Base-by-base conservation (phyloP, 2,797 vertebrate species). In the Hoplostethus atlanticus region DNA sequence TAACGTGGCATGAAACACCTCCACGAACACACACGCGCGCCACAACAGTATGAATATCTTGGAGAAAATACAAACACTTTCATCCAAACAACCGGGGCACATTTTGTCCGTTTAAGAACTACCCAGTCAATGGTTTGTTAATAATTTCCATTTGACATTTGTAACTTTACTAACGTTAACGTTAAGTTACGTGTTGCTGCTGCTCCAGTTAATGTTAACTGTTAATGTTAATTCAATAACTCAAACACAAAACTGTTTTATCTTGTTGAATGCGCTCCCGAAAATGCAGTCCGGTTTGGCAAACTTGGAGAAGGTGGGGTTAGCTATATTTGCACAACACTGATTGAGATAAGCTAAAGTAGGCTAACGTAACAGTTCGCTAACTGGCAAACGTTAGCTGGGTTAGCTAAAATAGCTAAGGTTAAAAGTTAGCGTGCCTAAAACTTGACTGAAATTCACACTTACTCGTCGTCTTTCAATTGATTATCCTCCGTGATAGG, bases 391-490 rank as follows among this genome's bases (percentile, higher is more conserved):
- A 55, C 21, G 42, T 47, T 51, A 38, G 12, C 38, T 40, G 38
- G 6, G 13, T 67, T 84, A 87, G 30, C 28, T 21, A 36, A 83
- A 62, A 74, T 71, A 60, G 68, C 76, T 2, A 50, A 84, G 67
- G 84, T 81, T 78, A 74, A 91, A 92, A 92, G 82, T 90, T 88
- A 55, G 5, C 56, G 48, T 28, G 1, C 69, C 65, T 34, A 63
- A 72, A 84, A 25, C 0, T 3, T 11, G 51, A 61, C 13, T 9
- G 58, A 48, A 65, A 72, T 25, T 2, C 21, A n/a, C 25, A 97
- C 97, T 97, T 92, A 99, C 98, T 97, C 96, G 85, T 99, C 98
- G 75, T 97, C 94, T 84, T 96, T 96, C 83, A 98, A 84, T 53
- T 96, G 94, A 80, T 90, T 95, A 31, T 96, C 91, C 89, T 99